These are phyloP conservation scores for Cladopsammia gracilis DNA, from an alignment of 64 coral and sea anemone species.

Conservation along the genomic window DNA sequence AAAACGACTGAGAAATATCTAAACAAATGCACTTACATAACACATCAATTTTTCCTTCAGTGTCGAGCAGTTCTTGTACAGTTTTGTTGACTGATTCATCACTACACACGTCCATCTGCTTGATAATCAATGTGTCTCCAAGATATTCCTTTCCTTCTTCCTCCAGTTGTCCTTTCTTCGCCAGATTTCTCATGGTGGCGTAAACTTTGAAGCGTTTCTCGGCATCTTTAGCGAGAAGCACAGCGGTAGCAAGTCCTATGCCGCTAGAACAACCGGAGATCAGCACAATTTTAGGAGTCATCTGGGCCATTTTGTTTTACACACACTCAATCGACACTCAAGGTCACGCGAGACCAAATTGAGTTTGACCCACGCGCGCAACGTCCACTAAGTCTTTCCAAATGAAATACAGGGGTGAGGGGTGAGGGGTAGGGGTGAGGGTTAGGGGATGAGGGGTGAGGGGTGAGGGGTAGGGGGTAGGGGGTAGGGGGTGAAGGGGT, in stretches of 20 bases:
- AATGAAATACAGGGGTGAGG: too few relatives aligned
- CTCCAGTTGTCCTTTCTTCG: slow-evolving; percentile 74
- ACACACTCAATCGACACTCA: too few relatives aligned
- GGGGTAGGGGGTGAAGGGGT: too few relatives aligned
- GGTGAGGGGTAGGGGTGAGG: too few relatives aligned
- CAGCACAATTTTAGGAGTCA: slow-evolving; percentile 52
- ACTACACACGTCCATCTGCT: slow-evolving; percentile 69
- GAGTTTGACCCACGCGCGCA: too few relatives aligned
- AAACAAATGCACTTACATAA: slow-evolving; percentile 1
- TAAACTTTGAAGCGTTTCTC: slow-evolving; percentile 89
- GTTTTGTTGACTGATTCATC: slow-evolving; percentile 62
- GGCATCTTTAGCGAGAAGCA: slow-evolving; percentile 70
- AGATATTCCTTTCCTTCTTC: slow-evolving; percentile 53
- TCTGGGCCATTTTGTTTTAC: neutral
- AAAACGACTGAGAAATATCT: too few relatives aligned
- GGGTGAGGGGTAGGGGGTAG: too few relatives aligned
- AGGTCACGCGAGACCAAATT: too few relatives aligned
- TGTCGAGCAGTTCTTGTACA: slow-evolving; percentile 29
- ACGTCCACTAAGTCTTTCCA: too few relatives aligned
- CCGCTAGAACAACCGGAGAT: slow-evolving; percentile 82
- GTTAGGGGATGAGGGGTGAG: too few relatives aligned
- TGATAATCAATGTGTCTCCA: slow-evolving; percentile 67
- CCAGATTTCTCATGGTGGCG: slow-evolving; percentile 83
- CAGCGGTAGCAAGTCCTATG: slow-evolving; percentile 69
- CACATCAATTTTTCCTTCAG: slow-evolving; percentile 53